Percentiles rank a stretch among this genome's conserved stretches.
Conservation (phyloP, 2,113 vertebrate species). For the Aptenodytes patagonicus region DNA sequence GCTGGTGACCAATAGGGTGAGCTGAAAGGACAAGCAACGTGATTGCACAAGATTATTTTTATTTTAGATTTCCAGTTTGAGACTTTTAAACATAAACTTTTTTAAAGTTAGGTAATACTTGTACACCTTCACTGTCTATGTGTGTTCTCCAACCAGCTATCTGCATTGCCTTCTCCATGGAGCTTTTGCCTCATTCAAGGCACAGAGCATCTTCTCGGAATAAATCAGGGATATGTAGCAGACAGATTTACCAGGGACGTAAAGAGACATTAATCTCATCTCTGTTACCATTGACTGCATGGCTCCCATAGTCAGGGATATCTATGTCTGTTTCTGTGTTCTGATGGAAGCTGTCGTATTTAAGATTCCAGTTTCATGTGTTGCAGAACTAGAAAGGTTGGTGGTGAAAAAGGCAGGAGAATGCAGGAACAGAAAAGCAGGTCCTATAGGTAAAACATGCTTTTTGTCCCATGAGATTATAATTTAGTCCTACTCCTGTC, state of each 20-base stretch:
- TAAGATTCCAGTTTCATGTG: neutral
- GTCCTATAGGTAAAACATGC: neutral
- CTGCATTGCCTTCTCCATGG: accelerated
- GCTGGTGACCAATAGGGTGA: neutral
- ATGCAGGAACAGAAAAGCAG: neutral
- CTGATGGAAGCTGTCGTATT: neutral
- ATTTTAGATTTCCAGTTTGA: neutral
- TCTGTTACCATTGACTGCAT: neutral
- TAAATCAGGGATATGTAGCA: neutral
- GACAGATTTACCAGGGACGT: neutral
- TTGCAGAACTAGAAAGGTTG: neutral
- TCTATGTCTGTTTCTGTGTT: neutral
- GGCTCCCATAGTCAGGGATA: neutral
- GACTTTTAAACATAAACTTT: neutral
- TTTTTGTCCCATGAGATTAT: neutral
- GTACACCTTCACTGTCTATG: neutral
- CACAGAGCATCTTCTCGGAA: neutral
- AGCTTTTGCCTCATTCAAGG: neutral
- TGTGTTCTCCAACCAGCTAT: neutral
- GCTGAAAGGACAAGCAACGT: accelerated
- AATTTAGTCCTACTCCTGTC: neutral
- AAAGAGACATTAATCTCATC: neutral
- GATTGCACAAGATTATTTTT: neutral
- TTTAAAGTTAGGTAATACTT: neutral
- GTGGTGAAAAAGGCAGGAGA: neutral